A percentile compares a stretch with the other conserved stretches of the same genome.
These are phyloP conservation scores for Hyppa rectilinea DNA, from an alignment of 2,888 invertebrate species.

Conservation along the genomic window DNA sequence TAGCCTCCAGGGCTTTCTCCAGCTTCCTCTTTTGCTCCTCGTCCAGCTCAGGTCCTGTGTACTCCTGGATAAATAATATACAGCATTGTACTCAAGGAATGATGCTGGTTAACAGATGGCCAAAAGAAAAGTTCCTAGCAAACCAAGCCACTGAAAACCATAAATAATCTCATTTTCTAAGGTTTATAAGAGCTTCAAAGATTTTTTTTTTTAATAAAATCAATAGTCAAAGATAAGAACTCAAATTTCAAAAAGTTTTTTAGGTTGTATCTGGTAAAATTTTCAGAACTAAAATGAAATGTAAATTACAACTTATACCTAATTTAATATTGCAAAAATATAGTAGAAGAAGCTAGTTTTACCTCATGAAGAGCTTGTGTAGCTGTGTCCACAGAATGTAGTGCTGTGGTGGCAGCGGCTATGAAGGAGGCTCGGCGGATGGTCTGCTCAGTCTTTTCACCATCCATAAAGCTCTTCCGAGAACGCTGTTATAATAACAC, in stretches of 20 bases:
- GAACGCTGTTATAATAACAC: conserved; percentile 71
- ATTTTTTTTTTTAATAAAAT: too few species aligned
- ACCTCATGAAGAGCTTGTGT: conserved; percentile 59
- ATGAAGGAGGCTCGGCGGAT: conserved; percentile 79
- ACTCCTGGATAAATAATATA: conserved; percentile 65
- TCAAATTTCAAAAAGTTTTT: too few species aligned
- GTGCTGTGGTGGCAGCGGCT: conserved; percentile 73
- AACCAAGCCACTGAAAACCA: background rate
- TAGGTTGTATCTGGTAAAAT: too few species aligned
- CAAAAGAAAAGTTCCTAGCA: background rate
- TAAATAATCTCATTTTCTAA: too few species aligned
- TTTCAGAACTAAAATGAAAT: too few species aligned
- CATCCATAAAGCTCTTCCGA: conserved; percentile 80
- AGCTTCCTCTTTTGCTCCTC: conserved; percentile 63
- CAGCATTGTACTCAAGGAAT: background rate
- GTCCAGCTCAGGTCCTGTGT: conserved; percentile 66
- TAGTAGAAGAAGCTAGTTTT: background rate
- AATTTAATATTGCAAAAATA: too few species aligned
- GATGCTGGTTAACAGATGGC: background rate
- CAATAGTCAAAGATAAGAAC: too few species aligned
- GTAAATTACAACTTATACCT: too few species aligned
- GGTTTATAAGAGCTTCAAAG: too few species aligned
- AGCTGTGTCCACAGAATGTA: conserved; percentile 64
- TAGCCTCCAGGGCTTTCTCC: conserved; percentile 72
- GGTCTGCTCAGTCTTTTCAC: conserved; percentile 76